Evolutionary conservation across 2,797 vertebrate genomes (phyloP), one percentile per base, ranked within the genome.

Genomic region (Salarias fasciatus): DNA sequence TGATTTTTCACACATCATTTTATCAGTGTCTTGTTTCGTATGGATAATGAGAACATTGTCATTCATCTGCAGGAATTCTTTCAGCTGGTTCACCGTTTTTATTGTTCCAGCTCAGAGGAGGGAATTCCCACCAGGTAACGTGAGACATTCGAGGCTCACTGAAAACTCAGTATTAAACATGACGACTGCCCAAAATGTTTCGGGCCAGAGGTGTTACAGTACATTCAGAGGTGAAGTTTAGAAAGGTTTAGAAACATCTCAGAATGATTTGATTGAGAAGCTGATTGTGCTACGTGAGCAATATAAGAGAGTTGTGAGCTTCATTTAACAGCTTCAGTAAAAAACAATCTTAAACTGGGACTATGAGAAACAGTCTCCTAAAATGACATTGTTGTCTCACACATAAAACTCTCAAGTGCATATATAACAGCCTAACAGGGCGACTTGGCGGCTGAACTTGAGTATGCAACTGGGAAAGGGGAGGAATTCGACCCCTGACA

Each of bases 401-500:
- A 78, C 83, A 85, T 87, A 87, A 85, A 86, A 84, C 72, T 78
- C 72, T 82, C 77, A 69, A 72, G 75, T 70, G 40, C 41, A 47
- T 82, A 72, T 71, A 83, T 79, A 79, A 80, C 63, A 75, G 78
- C 73, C 78, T 62, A 73, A 88, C 71, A 48, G 71, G 77, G 60
- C 65, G 11, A 75, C 69, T 84, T 86, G 85, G 77, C 73, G 62
- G 73, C 70, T 45, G 68, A 69, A 60, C 45, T 35, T 81, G 67
- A 89, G 71, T 87, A 75, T 83, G 70, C 89, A 83, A 88, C 76
- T 82, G 89, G 90, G 88, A 91, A 55, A 80, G 62, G 24, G 49
- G 65, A 88, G 63, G 88, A 90, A 92, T 92, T 83, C 38, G 66
- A 90, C 87, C 91, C 59, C 62, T 88, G 86, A 91, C 89, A 89